A percentile compares a stretch with the other conserved stretches of the same genome.
phyloP scores from a whole-genome alignment of 2,888 invertebrate genomes.

The Napeogenes inachia region DNA sequence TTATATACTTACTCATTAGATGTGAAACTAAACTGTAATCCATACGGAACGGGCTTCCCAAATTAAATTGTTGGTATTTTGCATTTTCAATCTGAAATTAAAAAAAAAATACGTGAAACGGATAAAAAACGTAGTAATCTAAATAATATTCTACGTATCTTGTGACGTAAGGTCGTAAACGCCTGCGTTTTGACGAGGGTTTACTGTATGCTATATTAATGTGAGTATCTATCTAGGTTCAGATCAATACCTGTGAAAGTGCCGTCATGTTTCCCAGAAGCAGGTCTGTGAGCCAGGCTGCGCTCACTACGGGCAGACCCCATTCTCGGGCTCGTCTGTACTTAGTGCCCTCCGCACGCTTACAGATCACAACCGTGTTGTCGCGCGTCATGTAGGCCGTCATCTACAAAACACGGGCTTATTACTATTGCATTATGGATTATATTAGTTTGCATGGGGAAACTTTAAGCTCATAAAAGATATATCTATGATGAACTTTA shows the following conservation, averaged over 20 bases:
- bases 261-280: slow-evolving; percentile 92
- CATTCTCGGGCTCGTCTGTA: slow-evolving; percentile 94
- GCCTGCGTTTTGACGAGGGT: too few relatives aligned
- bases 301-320: slow-evolving; percentile 94
- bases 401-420: slow-evolving; percentile 80
- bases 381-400: slow-evolving; percentile 87
- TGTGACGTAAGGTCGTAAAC: too few relatives aligned
- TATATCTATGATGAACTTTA: too few relatives aligned
- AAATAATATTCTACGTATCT: too few relatives aligned
- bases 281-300: slow-evolving; percentile 95
- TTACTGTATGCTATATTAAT: background rate
- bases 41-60: slow-evolving; percentile 88
- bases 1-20: slow-evolving; percentile 87
- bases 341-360: slow-evolving; percentile 91
- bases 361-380: slow-evolving; percentile 86
- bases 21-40: slow-evolving; percentile 91
- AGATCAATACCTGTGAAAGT: slow-evolving; percentile 79
- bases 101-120: too few relatives aligned
- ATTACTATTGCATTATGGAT: slow-evolving; percentile 44
- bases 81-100: slow-evolving; percentile 80
- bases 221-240: background rate
- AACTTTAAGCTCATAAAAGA: too few relatives aligned
- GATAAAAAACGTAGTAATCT: too few relatives aligned
- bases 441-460: too few relatives aligned
- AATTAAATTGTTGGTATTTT: slow-evolving; percentile 91